Percentiles rank a stretch among this genome's conserved stretches.
These are phyloP conservation scores for Channallabes apus DNA, from an alignment of 2,797 vertebrate species.

Conservation along the genomic window DNA sequence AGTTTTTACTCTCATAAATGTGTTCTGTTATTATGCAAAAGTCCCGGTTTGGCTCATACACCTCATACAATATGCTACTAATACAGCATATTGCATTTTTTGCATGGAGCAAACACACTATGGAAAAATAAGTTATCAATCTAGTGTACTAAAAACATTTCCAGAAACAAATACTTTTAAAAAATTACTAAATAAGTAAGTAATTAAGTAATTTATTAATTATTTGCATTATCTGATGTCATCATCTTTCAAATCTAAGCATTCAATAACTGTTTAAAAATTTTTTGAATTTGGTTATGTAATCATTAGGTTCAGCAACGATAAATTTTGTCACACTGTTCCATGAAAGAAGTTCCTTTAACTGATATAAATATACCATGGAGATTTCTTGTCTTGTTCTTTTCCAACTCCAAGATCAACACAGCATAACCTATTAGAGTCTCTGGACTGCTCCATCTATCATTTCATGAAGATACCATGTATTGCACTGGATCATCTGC, in stretches of 20 bases:
- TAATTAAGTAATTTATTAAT: background rate
- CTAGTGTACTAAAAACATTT: background rate
- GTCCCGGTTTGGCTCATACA: too few species aligned
- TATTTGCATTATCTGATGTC: background rate
- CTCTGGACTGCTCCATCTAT: background rate
- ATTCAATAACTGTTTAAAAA: background rate
- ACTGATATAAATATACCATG: background rate
- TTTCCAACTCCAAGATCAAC: background rate
- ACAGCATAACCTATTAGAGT: constrained; percentile 1
- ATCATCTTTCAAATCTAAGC: background rate
- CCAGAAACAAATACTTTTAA: background rate
- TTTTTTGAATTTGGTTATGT: background rate
- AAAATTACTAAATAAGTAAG: too few species aligned
- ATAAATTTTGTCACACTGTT: background rate
- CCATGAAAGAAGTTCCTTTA: background rate
- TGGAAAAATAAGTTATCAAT: background rate
- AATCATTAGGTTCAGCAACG: too few species aligned
- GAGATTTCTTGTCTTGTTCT: background rate
- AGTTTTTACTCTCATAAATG: too few species aligned
- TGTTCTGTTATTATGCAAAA: too few species aligned
- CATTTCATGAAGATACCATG: constrained; percentile 10
- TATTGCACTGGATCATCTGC: constrained; percentile 27
- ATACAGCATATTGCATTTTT: background rate
- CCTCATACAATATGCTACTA: background rate
- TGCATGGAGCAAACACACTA: background rate